These are phyloP conservation scores for Nibea albiflora DNA, from an alignment of 2,113 vertebrate species.

Conservation along the genomic window DNA sequence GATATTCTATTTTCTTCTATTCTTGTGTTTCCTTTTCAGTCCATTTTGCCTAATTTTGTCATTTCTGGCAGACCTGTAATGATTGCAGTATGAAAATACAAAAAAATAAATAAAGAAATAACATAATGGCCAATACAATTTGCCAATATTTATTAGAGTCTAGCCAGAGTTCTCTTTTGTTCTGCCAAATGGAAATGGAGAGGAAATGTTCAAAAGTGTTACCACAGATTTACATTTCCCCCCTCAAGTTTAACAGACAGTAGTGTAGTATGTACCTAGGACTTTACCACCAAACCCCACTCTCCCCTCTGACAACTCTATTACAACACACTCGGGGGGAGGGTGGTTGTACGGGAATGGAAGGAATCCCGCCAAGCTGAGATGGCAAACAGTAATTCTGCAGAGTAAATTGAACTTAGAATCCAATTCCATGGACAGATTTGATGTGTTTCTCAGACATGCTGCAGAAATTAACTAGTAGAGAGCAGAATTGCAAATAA, in stretches of 20 bases:
- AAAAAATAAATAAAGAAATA: too few relatives aligned
- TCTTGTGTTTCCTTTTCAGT: too few relatives aligned
- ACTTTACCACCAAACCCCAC: slow-evolving; percentile 45
- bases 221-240: slow-evolving; percentile 12
- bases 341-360: neutral
- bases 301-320: slow-evolving; percentile 57
- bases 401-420: slow-evolving; percentile 71
- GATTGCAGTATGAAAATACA: too few relatives aligned
- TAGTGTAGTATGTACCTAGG: slow-evolving; percentile 29
- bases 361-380: slow-evolving; percentile 52
- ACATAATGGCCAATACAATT: neutral
- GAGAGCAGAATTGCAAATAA: slow-evolving; percentile 37
- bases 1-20: neutral
- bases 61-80: too few relatives aligned
- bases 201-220: slow-evolving; percentile 5
- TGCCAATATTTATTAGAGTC: slow-evolving; percentile 2
- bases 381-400: slow-evolving; percentile 67
- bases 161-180: neutral
- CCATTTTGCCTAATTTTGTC: too few relatives aligned
- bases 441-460: slow-evolving; percentile 51
- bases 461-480: slow-evolving; percentile 46
- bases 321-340: slow-evolving; percentile 51
- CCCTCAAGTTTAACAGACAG: slow-evolving; percentile 14
- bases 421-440: slow-evolving; percentile 70
- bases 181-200: neutral